Evolutionary conservation across 1,140 invertebrate genomes (phyloP), one percentile per base, ranked within the genome.

Genomic region (Hypothenemus hampei): DNA sequence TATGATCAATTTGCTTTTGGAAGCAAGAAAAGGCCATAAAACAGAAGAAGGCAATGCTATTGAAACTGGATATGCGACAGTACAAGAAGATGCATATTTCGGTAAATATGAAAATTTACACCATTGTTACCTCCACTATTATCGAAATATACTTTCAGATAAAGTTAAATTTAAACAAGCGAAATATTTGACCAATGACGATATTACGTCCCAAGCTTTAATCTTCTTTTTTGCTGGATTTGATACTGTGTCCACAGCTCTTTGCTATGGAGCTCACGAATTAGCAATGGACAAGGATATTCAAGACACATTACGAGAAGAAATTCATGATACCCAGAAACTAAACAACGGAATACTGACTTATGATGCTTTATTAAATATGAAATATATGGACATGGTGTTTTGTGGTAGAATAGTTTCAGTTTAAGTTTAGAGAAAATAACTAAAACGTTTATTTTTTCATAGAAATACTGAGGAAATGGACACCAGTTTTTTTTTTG

Each of bases 161-260:
- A 8, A 41, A 41, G n/a, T 3, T 46, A 13, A 10, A 18, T 47
- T 1, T 10, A 49, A 41, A 23, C 35, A 39, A 26, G 6, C 10
- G 4, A 40, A 19, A 57, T 6, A 21, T 60, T 3, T 55, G 10
- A 60, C 58, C 22, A 52, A 63, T 37, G 26, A 55, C 62, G 69
- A 37, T 66, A 69, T 44, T 37, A 58, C 53, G 0, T 75, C 77
- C 1, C 79, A 82, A 65, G 77, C 77, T 7, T 70, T 80, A 22
- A 59, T 81, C 0, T 82, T 83, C 59, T 79, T 82, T 60, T 62
- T 84, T 16, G 83, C 81, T 20, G 83, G 84, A 16, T 83, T 77
- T 61, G 81, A 83, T 33, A 80, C 81, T 0, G 73, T 70, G 0
- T 71, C 71, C 10, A 60, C 65, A 1, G 20, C 61, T n/a, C 58